A percentile compares a stretch with the other conserved stretches of the same genome.
Evolutionary conservation across 2,888 invertebrate genomes (phyloP).

Genomic region (Sarcophaga variegata): DNA sequence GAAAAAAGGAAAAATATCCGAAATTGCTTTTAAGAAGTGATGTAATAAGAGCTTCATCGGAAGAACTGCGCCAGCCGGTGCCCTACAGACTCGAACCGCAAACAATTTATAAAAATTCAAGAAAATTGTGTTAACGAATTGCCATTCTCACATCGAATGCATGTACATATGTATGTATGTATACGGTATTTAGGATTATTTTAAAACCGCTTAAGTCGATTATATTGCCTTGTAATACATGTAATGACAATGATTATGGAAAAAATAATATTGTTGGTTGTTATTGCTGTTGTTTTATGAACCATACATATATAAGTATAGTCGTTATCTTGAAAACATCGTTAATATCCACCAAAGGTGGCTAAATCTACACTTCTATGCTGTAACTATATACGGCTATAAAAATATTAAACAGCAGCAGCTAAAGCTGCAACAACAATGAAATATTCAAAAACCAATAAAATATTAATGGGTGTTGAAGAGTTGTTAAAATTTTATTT

Average conservation of each 20-base stretch:
- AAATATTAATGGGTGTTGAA: constrained; percentile 18
- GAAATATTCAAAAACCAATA: constrained; percentile 7
- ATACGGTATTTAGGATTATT: background rate
- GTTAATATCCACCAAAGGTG: constrained; percentile 23
- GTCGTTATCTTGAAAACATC: constrained; percentile 23
- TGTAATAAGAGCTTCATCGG: constrained; percentile 55
- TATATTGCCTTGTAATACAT: background rate
- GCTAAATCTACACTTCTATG: background rate
- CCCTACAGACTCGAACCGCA: constrained; percentile 67
- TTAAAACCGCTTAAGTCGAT: background rate
- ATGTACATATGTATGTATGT: background rate
- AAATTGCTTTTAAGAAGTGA: constrained; percentile 61
- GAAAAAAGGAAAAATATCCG: constrained; percentile 68
- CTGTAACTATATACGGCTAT: background rate
- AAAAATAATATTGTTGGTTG: background rate
- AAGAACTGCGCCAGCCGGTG: constrained; percentile 53
- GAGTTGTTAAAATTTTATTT: background rate
- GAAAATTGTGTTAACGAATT: constrained; percentile 26
- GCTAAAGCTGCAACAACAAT: background rate
- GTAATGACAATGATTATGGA: constrained; percentile 11
- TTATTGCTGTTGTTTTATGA: constrained; percentile 4
- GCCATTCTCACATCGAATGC: background rate
- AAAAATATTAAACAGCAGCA: constrained; percentile 5
- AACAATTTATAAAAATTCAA: constrained; percentile 65
- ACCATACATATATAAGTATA: background rate